Evolutionary conservation across 1,140 invertebrate species (phyloP).

Genomic region (Bombus balteatus): DNA sequence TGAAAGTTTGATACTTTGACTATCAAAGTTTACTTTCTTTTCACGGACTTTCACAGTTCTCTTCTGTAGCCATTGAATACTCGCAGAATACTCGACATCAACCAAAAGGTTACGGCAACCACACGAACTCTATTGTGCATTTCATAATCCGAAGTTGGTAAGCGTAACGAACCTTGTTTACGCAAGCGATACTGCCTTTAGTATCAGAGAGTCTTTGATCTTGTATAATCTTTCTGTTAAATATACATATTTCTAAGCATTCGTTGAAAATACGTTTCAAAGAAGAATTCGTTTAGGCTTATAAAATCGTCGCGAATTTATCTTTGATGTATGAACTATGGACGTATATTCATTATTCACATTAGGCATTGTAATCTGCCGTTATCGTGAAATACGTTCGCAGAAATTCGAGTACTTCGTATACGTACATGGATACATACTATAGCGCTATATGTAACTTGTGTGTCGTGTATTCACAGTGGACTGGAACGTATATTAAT

Average conservation of each 20-base stretch:
- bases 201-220: slow-evolving; percentile 1
- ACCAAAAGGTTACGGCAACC: slow-evolving; percentile 11
- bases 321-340: no score
- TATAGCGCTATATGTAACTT: background rate
- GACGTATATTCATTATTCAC: background rate
- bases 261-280: no score
- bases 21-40: background rate
- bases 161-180: slow-evolving; percentile 26
- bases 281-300: no score
- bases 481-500: background rate
- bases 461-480: background rate
- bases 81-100: background rate
- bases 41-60: no score
- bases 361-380: background rate
- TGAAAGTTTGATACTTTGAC: background rate
- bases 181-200: background rate
- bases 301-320: no score
- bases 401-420: background rate
- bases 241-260: no score
- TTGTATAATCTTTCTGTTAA: background rate
- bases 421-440: background rate
- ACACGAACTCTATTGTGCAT: slow-evolving; percentile 18
- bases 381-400: background rate
- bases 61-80: background rate
- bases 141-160: slow-evolving; percentile 13